Evolutionary conservation across 2,797 vertebrate genomes (phyloP), one percentile per base, ranked within the genome.

Genomic region (Sphenopsis melanotis): DNA sequence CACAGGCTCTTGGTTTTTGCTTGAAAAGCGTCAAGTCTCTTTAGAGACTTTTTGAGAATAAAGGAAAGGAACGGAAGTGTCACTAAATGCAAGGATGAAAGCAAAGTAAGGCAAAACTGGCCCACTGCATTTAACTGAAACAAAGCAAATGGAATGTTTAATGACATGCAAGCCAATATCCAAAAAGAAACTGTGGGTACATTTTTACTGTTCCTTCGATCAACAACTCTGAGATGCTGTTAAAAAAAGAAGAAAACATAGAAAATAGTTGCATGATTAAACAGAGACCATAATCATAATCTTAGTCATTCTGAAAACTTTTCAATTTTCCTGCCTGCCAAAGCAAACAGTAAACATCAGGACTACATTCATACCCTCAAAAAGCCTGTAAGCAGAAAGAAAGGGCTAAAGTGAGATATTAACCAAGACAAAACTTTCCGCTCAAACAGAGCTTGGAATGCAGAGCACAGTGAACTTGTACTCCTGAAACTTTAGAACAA

Each of bases 51-150:
- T 90, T 52, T 42, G 22, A 76, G 27, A 86, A 26, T 24, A 88
- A 84, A 81, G 69, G 69, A 87, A 80, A 74, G 41, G 49, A 94
- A 87, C 37, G 72, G 29, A 66, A 91, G 32, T 29, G 18, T 41
- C 52, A 79, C 41, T 77, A 83, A 89, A 93, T 20, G 64, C 47
- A 56, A 84, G 42, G 52, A 89, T 37, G 32, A 95, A 95, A 94
- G 77, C 57, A 78, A 39, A 69, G 42, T 52, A 79, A 24, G 34
- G 44, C 36, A 70, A 81, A 94, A 90, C 52, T 34, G 66, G 13
- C 41, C 85, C 23, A 55, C 22, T 77, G 15, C 15, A 56, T 64
- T 88, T 83, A 91, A 60, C 44, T 57, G 72, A 77, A 94, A 75
- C 61, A 89, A 79, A 87, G 23, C 34, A 88, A 85, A 86, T 10